These are phyloP conservation scores for Centropyge bicolor DNA, from an alignment of 2,797 vertebrate genomes.

Conservation along the genomic window DNA sequence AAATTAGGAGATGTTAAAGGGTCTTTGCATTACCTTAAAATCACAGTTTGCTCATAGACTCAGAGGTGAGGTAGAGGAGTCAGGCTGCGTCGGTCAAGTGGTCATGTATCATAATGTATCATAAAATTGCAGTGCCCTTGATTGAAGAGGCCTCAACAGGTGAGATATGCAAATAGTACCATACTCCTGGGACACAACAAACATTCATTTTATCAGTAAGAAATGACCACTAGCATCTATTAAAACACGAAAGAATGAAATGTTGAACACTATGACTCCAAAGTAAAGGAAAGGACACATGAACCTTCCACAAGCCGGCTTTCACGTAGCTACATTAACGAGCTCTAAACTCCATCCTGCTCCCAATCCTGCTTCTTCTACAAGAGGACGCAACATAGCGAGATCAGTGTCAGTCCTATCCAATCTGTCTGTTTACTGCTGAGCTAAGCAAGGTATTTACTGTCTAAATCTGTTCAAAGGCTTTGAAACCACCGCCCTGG, in stretches of 20 bases:
- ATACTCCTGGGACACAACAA: not conserved
- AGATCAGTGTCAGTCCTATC: slow-evolving; percentile 68
- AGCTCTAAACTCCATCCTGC: slow-evolving; percentile 58
- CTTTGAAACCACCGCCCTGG: slow-evolving; percentile 49
- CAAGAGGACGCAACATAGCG: slow-evolving; percentile 65
- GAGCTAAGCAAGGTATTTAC: slow-evolving; percentile 71
- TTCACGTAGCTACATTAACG: slow-evolving; percentile 41
- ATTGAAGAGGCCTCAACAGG: not conserved
- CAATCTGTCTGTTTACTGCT: slow-evolving; percentile 68
- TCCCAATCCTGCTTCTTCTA: slow-evolving; percentile 56
- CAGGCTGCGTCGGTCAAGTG: not conserved
- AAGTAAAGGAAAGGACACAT: slow-evolving; percentile 13
- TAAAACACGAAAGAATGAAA: not conserved
- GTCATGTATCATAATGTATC: not conserved
- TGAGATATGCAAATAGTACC: not conserved
- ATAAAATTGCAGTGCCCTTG: not conserved
- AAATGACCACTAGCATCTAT: not conserved
- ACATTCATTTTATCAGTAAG: not conserved
- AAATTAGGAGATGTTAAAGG: not conserved
- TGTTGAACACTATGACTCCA: not conserved
- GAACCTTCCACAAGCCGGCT: not conserved
- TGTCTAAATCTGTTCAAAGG: slow-evolving; percentile 71
- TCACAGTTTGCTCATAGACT: not conserved
- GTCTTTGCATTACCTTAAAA: not conserved
- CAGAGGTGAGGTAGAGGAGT: not conserved